Evolutionary conservation across 2,888 invertebrate genomes (phyloP).

Genomic region (Trissolcus japonicus): DNA sequence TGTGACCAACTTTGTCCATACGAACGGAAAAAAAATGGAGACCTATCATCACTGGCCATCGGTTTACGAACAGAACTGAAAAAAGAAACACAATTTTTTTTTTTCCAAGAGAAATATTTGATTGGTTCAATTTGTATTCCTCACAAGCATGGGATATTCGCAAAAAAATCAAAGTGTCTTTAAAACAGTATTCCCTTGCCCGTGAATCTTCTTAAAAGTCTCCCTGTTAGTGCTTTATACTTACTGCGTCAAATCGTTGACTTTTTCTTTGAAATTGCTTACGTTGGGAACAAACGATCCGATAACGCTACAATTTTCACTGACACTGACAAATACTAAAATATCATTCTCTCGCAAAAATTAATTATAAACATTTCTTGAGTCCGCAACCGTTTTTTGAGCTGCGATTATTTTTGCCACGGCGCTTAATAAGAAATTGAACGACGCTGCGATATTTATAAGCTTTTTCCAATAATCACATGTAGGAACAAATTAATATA

Average conservation of each 20-base stretch:
- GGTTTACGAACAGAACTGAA: constrained; percentile 27
- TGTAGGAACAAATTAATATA: not conserved
- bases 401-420: no score
- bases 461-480: not conserved
- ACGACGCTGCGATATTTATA: no score
- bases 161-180: constrained; percentile 54
- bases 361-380: no score
- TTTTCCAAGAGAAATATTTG: constrained; percentile 19
- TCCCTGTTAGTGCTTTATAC: constrained; percentile 13
- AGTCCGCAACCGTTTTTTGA: no score
- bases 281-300: not conserved
- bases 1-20: constrained; percentile 25
- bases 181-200: constrained; percentile 38
- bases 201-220: constrained; percentile 36
- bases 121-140: constrained; percentile 58
- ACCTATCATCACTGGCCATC: constrained; percentile 42
- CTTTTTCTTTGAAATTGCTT: constrained; percentile 25
- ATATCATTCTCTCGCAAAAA: not conserved
- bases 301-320: not conserved
- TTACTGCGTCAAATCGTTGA: constrained; percentile 25
- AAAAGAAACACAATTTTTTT: constrained; percentile 30
- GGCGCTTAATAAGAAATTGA: no score
- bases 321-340: not conserved
- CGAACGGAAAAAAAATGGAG: constrained; percentile 18
- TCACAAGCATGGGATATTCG: constrained; percentile 47